Conservation (phyloP, 2,113 vertebrate genomes). For the Bufo bufo region DNA sequence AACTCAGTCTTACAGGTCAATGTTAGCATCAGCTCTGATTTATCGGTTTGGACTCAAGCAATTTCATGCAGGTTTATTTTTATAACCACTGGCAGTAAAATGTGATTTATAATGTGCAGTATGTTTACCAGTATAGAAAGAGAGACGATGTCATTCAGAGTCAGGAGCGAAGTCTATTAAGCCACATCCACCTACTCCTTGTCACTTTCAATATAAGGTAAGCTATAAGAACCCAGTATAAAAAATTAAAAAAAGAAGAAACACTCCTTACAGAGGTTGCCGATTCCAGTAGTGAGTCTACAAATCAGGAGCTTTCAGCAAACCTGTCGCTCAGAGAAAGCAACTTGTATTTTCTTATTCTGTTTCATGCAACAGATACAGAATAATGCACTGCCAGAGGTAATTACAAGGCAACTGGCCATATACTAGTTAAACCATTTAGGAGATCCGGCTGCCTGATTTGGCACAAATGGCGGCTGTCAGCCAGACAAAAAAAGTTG, state of each 20-base stretch:
- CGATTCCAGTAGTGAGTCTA: not conserved
- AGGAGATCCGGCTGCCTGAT: too few relatives aligned
- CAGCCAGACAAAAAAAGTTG: too few relatives aligned
- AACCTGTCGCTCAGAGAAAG: not conserved
- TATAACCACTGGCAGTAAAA: not conserved
- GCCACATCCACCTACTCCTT: not conserved
- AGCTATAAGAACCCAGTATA: not conserved
- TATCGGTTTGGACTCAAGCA: not conserved
- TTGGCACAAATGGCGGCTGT: too few relatives aligned
- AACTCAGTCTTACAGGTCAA: too few relatives aligned
- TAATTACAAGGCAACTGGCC: not conserved
- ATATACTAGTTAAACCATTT: too few relatives aligned
- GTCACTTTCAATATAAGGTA: not conserved
- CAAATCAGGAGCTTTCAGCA: not conserved
- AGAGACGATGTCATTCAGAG: not conserved
- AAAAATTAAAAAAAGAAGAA: not conserved
- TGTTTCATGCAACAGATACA: not conserved
- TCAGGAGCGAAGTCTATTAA: not conserved
- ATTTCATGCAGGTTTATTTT: not conserved
- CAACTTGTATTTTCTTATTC: not conserved
- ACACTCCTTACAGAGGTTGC: not conserved
- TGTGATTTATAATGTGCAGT: not conserved
- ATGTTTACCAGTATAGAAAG: not conserved
- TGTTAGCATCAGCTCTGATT: too few relatives aligned
- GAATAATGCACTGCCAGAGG: not conserved